Evolutionary conservation across 2,888 invertebrate species (phyloP), one percentile per base, ranked within the genome.

Genomic region (Mimumesa dahlbomi): DNA sequence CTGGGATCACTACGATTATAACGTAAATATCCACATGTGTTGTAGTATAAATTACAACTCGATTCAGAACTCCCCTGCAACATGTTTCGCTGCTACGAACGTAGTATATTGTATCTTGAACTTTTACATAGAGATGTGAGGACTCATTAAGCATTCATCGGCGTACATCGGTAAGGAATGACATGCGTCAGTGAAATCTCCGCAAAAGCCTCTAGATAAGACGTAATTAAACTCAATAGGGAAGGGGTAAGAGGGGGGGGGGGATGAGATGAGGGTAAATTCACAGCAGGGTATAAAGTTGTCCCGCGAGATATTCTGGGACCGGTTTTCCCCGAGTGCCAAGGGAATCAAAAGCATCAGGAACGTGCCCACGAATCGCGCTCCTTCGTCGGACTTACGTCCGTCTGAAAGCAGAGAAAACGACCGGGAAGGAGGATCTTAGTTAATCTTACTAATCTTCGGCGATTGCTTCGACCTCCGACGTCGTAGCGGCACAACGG

Each of bases 401-500:
- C 65, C 50, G 64, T 46, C 59, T 54, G 52, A 43, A 52, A 31
- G 50, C 48, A 18, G 61, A 18, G 50, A 59, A 65, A 56, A 38
- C 61, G 58, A 57, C 50, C 49, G 54, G 53, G 58, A 66, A 79
- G 66, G 64, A 61, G 79, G 75, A 82, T 79, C 70, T 77, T 76
- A 67, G 73, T 80, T 84, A 82, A 84, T 84, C 82, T 83, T 77
- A 81, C 79, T 83, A 81, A 84, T 83, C 78, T 83, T 79, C 75
- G 67, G 49, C 66, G 79, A 73, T 77, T 82, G 75, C 70, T 56
- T 42, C 56, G 53, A 57, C 67, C 66, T 67, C 58, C 53, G 63
- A 29, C 22, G 45, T 11, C 48, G 59, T 64, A 59, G 67, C 45
- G 52, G 43, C 19, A 42, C 53, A 53, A 53, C 29, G 62, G 40